These are phyloP conservation scores for Gyps fulvus DNA, from an alignment of 2,113 vertebrate species.

Conservation along the genomic window DNA sequence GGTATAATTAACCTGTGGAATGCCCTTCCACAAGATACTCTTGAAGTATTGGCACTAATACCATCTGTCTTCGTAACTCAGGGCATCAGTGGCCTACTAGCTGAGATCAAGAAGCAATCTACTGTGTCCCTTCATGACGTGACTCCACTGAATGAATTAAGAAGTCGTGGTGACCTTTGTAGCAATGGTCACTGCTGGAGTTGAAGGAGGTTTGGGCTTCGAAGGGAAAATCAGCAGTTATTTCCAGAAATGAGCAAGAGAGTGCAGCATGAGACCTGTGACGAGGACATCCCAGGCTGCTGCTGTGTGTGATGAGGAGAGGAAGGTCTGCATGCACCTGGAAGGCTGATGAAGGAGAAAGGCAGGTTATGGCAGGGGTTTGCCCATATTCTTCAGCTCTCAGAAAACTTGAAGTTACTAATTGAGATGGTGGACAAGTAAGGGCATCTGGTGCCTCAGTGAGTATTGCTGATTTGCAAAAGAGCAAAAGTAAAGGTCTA, in stretches of 20 bases:
- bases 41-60: background rate
- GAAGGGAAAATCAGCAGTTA: background rate
- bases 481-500: background rate
- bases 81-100: background rate
- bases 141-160: background rate
- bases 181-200: background rate
- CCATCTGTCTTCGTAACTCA: background rate
- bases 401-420: background rate
- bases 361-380: background rate
- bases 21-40: background rate
- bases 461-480: background rate
- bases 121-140: background rate
- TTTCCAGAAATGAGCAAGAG: background rate
- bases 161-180: background rate
- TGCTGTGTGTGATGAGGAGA: background rate
- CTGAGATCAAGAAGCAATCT: background rate
- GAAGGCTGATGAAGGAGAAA: background rate
- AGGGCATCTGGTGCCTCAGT: background rate
- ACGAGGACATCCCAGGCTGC: background rate
- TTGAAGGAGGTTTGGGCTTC: background rate
- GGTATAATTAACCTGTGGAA: slow-evolving; percentile 29
- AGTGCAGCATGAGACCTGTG: background rate
- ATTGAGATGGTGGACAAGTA: background rate
- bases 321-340: background rate
- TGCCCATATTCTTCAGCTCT: background rate